These are phyloP conservation scores for Hydrozoanthus tunicans DNA, from an alignment of 64 coral and sea anemone genomes.

Conservation along the genomic window DNA sequence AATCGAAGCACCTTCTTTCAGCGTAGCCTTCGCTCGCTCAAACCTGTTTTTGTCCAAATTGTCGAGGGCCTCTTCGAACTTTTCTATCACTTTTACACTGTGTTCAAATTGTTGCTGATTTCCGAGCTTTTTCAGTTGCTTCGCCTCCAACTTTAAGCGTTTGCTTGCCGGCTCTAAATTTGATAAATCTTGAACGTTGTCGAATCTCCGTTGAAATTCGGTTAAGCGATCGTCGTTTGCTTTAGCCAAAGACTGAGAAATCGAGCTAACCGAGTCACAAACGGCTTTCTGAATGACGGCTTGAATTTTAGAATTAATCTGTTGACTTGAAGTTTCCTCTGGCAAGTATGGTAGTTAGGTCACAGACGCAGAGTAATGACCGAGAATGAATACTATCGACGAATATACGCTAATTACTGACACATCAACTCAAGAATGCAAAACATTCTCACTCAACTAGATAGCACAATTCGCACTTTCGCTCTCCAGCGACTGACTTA, in stretches of 20 bases:
- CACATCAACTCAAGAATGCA: background rate
- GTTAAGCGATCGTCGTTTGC: background rate
- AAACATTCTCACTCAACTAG: background rate
- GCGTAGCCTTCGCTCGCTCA: constrained; percentile 8
- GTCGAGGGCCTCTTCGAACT: constrained; percentile 28
- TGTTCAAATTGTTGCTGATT: constrained; percentile 65
- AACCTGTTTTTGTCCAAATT: background rate
- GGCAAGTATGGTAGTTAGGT: too few species aligned
- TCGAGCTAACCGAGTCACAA: background rate
- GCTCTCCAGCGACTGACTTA: background rate
- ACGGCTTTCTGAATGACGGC: too few species aligned
- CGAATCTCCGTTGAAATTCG: background rate
- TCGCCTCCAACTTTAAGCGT: background rate
- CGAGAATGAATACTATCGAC: constrained; percentile 4
- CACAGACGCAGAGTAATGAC: constrained; percentile 25
- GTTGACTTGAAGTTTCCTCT: too few species aligned
- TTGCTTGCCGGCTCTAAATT: background rate
- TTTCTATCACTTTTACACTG: constrained; percentile 36
- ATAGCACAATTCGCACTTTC: background rate
- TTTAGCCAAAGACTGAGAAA: background rate
- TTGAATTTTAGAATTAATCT: too few species aligned
- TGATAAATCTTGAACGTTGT: background rate
- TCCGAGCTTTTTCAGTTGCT: background rate
- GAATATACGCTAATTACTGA: background rate
- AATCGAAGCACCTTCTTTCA: constrained; percentile 48